Evolutionary conservation across 1,140 invertebrate species (phyloP), one percentile per base, ranked within the genome.

Genomic region (Battus philenor): DNA sequence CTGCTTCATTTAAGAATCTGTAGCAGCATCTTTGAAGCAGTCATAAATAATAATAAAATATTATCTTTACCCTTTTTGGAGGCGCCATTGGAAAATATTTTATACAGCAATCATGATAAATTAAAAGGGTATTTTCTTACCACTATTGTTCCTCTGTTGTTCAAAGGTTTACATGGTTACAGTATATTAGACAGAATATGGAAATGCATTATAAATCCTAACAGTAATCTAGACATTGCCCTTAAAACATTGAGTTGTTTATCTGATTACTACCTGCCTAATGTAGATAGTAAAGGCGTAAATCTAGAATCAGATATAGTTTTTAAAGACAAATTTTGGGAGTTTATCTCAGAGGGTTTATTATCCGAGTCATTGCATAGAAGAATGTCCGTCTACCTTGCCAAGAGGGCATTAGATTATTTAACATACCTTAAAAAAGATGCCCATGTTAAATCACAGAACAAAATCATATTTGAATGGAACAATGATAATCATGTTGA

Each of bases 141-240:
- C 13, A 64, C 41, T 8, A 72, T 61, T 12, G 68, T 84, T 6
- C 63, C 71, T 6, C 52, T 50, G 16, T 50, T 84, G 13, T 69
- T 72, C 56, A 33, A 58, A 44, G 59, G 33, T 33, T 36, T 77
- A 4, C 29, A 29, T 18, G 70, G 66, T 0, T 84, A 60, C 39
- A 68, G 63, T 47, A 67, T 84, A 6, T 59, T 84, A 13, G 73
- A 79, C 48, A 56, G 61, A 50, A 59, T 84, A 46, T 84, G 80
- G 80, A 50, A 62, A 12, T 62, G 51, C 41, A 38, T 79, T 2
- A 66, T 54, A 46, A 22, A 50, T 36, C 36, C 54, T 7, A 41
- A 63, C 22, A 17, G 44, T 43, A 51, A 52, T 44, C n/a, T 36
- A 36, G 11, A 39, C 52, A 4, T 59, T 11, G 46, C 62, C 22